These are phyloP conservation scores for Eupelmus urozonus DNA, from an alignment of 2,888 invertebrate genomes.

Conservation along the genomic window DNA sequence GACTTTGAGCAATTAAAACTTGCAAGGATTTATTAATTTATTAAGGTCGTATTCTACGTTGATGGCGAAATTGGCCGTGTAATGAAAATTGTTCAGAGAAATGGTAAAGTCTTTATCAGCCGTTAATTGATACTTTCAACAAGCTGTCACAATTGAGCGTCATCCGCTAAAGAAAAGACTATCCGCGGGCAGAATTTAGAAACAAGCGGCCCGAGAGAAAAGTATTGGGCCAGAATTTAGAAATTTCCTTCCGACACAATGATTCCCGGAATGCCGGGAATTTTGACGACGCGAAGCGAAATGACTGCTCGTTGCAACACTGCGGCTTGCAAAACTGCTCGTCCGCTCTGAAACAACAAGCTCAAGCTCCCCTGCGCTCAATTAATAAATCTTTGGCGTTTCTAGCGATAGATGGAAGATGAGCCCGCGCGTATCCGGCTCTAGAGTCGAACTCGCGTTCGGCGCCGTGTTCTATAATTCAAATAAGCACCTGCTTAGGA, in stretches of 20 bases:
- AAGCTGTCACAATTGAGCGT: constrained; percentile 5
- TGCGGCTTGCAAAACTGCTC: background rate
- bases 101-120: too few species aligned
- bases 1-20: too few species aligned
- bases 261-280: constrained; percentile 11
- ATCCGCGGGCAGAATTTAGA: background rate
- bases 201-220: background rate
- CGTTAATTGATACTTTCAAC: constrained; percentile 9
- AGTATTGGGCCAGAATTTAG: background rate
- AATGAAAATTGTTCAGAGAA: too few species aligned
- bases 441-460: background rate
- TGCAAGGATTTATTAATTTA: background rate
- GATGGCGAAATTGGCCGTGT: too few species aligned
- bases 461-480: constrained; percentile 45
- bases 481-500: constrained; percentile 44
- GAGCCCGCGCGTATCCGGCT: constrained; percentile 1
- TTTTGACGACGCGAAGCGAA: constrained; percentile 37
- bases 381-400: constrained; percentile 25
- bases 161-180: too few species aligned
- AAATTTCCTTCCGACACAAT: background rate
- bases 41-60: too few species aligned
- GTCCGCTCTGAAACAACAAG: background rate
- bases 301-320: background rate
- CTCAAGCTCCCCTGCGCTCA: background rate
- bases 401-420: background rate